Base-by-base conservation (phyloP, 2,113 vertebrate genomes). In the Paramormyrops kingsleyae region DNA sequence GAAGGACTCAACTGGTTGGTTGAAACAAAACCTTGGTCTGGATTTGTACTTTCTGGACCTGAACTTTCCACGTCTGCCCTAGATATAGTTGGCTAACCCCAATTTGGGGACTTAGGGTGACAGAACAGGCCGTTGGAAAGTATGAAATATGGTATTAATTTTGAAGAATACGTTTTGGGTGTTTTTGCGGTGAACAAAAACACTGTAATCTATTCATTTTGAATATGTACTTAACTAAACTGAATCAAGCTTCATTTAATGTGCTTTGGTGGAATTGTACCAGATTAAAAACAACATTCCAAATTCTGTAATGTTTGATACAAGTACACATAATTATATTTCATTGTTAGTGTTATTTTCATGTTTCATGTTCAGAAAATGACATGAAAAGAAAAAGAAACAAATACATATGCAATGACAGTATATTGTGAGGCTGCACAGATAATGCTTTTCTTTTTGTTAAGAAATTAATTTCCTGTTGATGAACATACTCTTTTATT, bases 391-490 rank as follows among this genome's bases (percentile, higher is more conserved):
- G 27, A 39, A 56, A 19, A 12, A 56, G 19, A 39, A 10, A 31
- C 12, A 87, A 7, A 49, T 19, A 39, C 59, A 77, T 39, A 39
- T 59, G 49, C 31, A 53, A 35, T 39, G 50, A 6, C 35, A 56
- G n/a, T 24, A 35, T 35, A 87, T 59, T 59, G 52, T 42, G 52
- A 62, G 52, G 19, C 35, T 87, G 49, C 87, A 42, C 50, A 8
- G 87, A 88, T 17, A 74, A 50, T 9, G 19, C 19, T 74, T 8
- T 31, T 15, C 6, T 74, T 77, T 77, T 80, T 47, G 42, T 49
- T 70, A 88, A 39, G 27, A 88, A 35, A 74, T 74, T 27, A 3
- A 88, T 88, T 50, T 19, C 88, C 46, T 88, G n/a, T 62, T 50
- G 88, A 88, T 88, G 10, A 46, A 46, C 56, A 39, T 46, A 13